Conservation (phyloP, 2,113 vertebrate species). For the Nicator chloris region DNA sequence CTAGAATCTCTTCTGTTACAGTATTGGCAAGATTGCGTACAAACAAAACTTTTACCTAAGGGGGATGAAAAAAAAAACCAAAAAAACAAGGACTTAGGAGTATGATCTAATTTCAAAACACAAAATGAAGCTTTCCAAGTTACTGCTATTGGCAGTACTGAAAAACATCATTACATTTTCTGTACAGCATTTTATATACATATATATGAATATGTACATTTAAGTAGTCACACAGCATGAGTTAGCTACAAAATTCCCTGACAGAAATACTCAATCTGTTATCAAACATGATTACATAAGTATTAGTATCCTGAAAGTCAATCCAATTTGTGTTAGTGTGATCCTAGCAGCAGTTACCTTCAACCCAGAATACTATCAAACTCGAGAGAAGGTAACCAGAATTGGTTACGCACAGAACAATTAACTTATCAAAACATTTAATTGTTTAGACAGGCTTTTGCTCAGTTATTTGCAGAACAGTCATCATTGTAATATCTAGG, state of each 20-base stretch:
- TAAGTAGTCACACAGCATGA: background rate
- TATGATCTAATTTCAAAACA: background rate
- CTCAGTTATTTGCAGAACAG: constrained; percentile 10
- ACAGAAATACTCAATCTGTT: background rate
- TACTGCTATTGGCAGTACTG: background rate
- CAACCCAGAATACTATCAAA: background rate
- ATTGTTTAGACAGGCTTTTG: background rate
- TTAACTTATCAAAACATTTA: constrained; percentile 2
- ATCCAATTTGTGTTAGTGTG: background rate
- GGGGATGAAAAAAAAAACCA: background rate
- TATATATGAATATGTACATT: background rate
- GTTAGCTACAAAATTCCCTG: background rate
- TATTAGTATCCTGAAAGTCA: background rate
- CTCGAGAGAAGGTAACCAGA: background rate
- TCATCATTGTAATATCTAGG: constrained; percentile 10
- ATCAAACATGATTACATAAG: background rate
- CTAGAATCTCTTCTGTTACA: constrained; percentile 95
- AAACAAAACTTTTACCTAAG: constrained; percentile 95
- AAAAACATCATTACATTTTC: background rate
- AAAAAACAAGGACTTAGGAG: background rate
- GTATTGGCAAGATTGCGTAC: constrained; percentile 94
- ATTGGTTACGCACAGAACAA: background rate
- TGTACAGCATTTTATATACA: background rate
- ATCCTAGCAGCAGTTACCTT: background rate
- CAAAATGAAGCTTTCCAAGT: background rate